Evolutionary conservation across 2,797 vertebrate species (phyloP).

Genomic region (Euphonia xanthogaster): DNA sequence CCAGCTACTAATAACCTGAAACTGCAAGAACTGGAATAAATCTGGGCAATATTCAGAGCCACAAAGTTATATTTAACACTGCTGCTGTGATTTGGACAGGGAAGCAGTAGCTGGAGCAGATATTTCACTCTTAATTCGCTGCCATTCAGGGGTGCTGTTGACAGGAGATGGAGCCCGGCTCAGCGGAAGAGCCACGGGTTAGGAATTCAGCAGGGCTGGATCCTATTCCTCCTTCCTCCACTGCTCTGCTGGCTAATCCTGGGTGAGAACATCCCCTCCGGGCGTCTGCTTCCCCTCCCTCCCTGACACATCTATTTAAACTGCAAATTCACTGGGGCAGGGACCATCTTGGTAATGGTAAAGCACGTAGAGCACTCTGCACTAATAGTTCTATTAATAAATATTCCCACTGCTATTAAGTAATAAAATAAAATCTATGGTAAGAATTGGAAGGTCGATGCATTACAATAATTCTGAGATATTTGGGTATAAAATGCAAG

Average conservation of each 20-base stretch:
- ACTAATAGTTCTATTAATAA: neutral
- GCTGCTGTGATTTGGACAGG: neutral
- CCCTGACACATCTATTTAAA: neutral
- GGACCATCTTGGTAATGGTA: neutral
- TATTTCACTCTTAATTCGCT: neutral
- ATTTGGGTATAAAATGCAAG: neutral
- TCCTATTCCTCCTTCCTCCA: constrained; percentile 17
- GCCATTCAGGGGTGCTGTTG: constrained; percentile 32
- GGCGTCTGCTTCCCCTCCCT: constrained; percentile 28
- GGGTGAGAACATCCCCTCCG: neutral
- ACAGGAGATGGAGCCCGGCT: neutral
- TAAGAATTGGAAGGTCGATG: neutral
- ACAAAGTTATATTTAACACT: neutral
- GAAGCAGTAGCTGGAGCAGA: neutral
- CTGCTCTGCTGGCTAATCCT: constrained; percentile 28
- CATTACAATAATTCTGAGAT: neutral
- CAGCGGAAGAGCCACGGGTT: neutral
- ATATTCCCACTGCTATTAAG: neutral
- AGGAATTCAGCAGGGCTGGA: neutral
- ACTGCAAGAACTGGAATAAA: neutral
- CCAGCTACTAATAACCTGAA: neutral
- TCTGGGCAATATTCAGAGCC: neutral
- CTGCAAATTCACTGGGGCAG: neutral
- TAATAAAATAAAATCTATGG: neutral
- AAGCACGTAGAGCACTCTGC: neutral